Base-by-base conservation (phyloP, 2,888 invertebrate species). In the Drosophila longiperda region DNA sequence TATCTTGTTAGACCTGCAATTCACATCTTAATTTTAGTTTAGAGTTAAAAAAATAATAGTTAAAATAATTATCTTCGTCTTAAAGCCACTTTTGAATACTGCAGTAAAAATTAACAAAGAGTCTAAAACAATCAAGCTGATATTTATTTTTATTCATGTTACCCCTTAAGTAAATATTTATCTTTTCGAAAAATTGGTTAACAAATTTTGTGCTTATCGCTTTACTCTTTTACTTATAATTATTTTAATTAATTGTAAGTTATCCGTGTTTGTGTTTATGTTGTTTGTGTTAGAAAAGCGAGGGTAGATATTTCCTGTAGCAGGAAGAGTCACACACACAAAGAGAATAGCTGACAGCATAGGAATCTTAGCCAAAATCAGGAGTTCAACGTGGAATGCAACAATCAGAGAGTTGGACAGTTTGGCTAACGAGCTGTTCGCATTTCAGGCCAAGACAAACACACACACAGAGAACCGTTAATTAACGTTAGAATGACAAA, bases 361-460 rank as follows among this genome's bases (percentile, higher is more conserved):
- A 38, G 36, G 29, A 60, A 72, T 58, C 66, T 58, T 26, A 40
- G 32, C 55, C 42, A 36, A 66, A 42, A 64, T 59, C 64, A 50
- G 55, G 17, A 59, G 50, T 62, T 40, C 26, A 64, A 59, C 42
- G 49, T 58, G 38, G 34, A 61, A 32, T 40, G 61, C 62, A 73
- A 73, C 65, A 79, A 71, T 63, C 34, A 53, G 68, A 57, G 42
- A 60, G 55, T 64, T 36, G 59, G 38, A 73, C 48, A 59, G 60
- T 45, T 65, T 29, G 72, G 74, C 68, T 75, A 80, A 84, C 66
- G 73, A 84, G 78, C 78, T 75, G 71, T 67, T 80, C 85, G 64
- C 72, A 68, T 74, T 82, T 76, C 70, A 57, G 57, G 63, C 70
- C 40, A 81, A 66, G 53, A 67, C 40, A 26, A 6, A 17, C 54